Evolutionary conservation across 2,888 invertebrate genomes (phyloP), one percentile per base, ranked within the genome.

Genomic region (Steinernema carpocapsae): DNA sequence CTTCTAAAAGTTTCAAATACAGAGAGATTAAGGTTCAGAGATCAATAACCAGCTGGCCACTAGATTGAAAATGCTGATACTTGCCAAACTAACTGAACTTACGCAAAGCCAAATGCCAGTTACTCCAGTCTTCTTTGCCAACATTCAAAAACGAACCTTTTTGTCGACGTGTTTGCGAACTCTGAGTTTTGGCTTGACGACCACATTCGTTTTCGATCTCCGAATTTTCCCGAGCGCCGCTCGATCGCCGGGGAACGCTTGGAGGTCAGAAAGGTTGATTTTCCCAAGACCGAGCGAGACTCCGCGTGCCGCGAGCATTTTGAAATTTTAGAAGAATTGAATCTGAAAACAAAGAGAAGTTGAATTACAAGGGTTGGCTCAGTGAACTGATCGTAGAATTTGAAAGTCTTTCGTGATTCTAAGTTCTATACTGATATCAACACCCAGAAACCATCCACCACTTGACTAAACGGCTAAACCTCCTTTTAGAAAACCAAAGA

Each of bases 151-250:
- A 12, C 79, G 73, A 26, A 86, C 87, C 82, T 87, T 85, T 29
- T 81, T 80, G 77, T 87, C 87, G 1, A 87, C 86, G 70, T 84
- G 82, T 76, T 87, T 87, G 56, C 82, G 80, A 74, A 87, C 82
- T 43, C 83, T 81, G 52, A 85, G 74, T 56, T 81, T 78, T 22
- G 84, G 85, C 56, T 80, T 82, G 71, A 26, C 29, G 26, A 26
- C 48, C 22, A 32, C 73, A 24, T 80, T 79, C n/a, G n/a, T n/a
- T 42, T 76, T 71, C 37, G 75, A 46, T 29, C 74, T 70, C 37
- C 59, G 71, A n/a, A 77, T 29, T 37, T 56, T 24, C 4, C 75
- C 76, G 51, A 80, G 22, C 12, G 76, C 59, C 37, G 78, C 79
- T 17, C 80, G 76, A 46, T 82, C 80, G 24, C 75, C 70, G 12